Conservation (phyloP, 2,797 vertebrate species). For the Hyperoplus immaculatus region DNA sequence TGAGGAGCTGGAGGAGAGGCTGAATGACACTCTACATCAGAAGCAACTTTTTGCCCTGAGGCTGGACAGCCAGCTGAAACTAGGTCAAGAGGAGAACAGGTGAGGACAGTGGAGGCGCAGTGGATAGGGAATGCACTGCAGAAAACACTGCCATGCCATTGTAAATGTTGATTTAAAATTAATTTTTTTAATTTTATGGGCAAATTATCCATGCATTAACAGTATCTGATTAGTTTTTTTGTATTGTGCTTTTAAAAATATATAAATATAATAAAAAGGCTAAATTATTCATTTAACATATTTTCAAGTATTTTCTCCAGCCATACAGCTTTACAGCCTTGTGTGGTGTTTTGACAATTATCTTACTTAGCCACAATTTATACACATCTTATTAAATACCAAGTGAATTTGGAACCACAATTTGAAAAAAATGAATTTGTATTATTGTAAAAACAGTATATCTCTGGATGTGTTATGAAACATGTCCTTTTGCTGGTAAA, state of each 20-base stretch:
- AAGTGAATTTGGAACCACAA: too few species aligned
- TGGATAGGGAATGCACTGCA: background rate
- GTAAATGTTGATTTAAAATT: background rate
- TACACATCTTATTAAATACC: background rate
- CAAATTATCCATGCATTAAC: background rate
- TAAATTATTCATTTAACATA: background rate
- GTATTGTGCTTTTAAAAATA: too few species aligned
- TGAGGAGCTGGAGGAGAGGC: conserved; percentile 95
- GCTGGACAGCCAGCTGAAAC: conserved; percentile 93
- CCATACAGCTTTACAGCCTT: background rate
- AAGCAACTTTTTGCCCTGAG: conserved; percentile 92
- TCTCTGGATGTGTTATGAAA: background rate
- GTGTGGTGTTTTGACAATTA: background rate
- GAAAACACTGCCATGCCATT: background rate
- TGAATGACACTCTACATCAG: conserved; percentile 95
- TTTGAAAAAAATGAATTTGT: background rate
- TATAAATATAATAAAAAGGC: too few species aligned
- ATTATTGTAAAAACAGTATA: background rate
- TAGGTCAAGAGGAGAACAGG: conserved; percentile 95
- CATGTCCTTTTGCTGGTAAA: background rate
- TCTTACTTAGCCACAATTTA: background rate
- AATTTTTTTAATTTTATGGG: background rate
- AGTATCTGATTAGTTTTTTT: too few species aligned
- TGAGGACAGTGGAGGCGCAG: conserved; percentile 61
- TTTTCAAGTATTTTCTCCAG: background rate